These are phyloP conservation scores for Aegotheles bennettii DNA, from an alignment of 2,113 vertebrate genomes.

Conservation along the genomic window DNA sequence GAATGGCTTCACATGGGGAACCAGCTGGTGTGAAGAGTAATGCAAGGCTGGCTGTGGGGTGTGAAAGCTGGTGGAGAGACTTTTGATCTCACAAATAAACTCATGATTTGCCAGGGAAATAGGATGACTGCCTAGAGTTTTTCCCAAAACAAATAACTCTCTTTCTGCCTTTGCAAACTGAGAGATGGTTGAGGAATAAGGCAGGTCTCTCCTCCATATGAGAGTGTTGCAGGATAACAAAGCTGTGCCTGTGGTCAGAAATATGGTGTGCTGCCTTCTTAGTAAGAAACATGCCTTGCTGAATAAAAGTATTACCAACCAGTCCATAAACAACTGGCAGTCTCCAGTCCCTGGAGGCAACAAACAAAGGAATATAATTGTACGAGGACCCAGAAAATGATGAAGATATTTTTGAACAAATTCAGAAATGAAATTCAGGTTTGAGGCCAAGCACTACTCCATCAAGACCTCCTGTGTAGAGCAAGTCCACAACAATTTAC, in stretches of 20 bases:
- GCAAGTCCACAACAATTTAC: not conserved
- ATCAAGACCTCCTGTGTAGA: not conserved
- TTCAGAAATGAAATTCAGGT: not conserved
- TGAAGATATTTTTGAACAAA: not conserved
- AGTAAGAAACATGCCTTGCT: not conserved
- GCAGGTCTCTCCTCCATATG: not conserved
- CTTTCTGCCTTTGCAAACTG: not conserved
- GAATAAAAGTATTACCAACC: not conserved
- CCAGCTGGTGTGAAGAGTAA: not conserved
- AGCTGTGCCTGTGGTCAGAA: not conserved
- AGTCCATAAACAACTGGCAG: not conserved
- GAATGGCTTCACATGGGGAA: accelerated
- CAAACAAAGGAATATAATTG: not conserved
- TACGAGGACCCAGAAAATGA: not conserved
- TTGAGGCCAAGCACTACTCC: not conserved
- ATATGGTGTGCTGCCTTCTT: not conserved
- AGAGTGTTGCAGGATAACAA: not conserved
- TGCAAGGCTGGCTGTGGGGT: not conserved
- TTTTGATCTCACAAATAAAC: not conserved
- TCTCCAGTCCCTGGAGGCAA: not conserved
- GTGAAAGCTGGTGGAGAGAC: accelerated
- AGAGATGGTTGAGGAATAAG: not conserved
- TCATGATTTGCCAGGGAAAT: accelerated
- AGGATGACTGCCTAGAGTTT: not conserved
- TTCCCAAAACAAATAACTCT: not conserved